Conservation (phyloP, 2,113 vertebrate genomes). For the Gymnocephalus cernua region DNA sequence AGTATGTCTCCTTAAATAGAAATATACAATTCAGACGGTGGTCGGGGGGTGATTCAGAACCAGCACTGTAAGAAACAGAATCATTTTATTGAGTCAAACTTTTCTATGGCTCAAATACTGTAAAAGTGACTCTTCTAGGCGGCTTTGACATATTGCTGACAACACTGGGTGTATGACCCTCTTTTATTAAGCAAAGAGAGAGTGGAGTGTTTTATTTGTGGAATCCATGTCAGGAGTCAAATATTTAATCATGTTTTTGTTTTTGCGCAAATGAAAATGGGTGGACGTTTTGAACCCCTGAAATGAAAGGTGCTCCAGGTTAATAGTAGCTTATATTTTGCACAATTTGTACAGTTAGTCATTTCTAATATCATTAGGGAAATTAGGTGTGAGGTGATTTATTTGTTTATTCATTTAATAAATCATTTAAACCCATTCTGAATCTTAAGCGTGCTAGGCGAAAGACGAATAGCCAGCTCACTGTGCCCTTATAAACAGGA, state of each 20-base stretch:
- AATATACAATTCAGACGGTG: conserved; percentile 70
- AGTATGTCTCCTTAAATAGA: conserved; percentile 81
- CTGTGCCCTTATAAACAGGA: conserved; percentile 83
- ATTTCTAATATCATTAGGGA: conserved; percentile 88
- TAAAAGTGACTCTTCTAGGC: conserved; percentile 36
- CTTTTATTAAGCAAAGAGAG: conserved; percentile 70
- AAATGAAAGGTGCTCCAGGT: conserved; percentile 84
- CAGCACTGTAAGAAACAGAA: conserved; percentile 27
- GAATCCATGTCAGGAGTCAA: conserved; percentile 82
- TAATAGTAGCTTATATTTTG: conserved; percentile 85
- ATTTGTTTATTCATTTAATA: conserved; percentile 87
- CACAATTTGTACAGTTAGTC: conserved; percentile 85
- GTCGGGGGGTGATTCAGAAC: conserved; percentile 69
- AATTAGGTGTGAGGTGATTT: conserved; percentile 86
- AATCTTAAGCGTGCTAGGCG: conserved; percentile 79
- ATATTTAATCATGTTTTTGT: conserved; percentile 84
- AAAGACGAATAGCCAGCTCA: conserved; percentile 81
- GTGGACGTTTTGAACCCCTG: conserved; percentile 78
- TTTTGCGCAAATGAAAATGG: conserved; percentile 84
- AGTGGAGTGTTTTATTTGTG: conserved; percentile 80
- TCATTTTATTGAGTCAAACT: conserved; percentile 65
- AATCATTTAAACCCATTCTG: conserved; percentile 85
- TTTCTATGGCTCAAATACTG: conserved; percentile 48
- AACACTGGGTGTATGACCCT: conserved; percentile 53
- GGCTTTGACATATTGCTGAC: conserved; percentile 70